A percentile compares a stretch with the other conserved stretches of the same genome.
These are phyloP conservation scores for Epinephelus lanceolatus DNA, from an alignment of 2,113 vertebrate genomes.

Conservation along the genomic window DNA sequence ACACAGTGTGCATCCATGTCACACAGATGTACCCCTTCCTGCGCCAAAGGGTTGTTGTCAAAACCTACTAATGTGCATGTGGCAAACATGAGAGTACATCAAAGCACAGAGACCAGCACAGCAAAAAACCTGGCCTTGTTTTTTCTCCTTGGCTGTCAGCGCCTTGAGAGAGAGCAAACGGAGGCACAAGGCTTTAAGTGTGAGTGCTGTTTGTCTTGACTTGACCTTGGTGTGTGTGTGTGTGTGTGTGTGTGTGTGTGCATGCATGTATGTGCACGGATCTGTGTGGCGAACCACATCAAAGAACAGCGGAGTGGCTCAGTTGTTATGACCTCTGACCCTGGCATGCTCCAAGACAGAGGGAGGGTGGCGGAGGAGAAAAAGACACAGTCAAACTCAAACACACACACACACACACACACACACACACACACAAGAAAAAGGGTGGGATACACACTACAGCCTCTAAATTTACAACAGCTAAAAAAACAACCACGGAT, in stretches of 20 bases:
- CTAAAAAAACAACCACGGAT: slow-evolving; percentile 60
- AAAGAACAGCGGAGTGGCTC: slow-evolving; percentile 69
- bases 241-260: neutral
- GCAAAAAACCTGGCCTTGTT: slow-evolving; percentile 47
- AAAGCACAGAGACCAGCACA: slow-evolving; percentile 34
- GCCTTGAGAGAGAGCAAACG: slow-evolving; percentile 66
- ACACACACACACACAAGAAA: slow-evolving; percentile 31
- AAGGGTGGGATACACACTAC: slow-evolving; percentile 42
- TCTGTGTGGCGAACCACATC: slow-evolving; percentile 76
- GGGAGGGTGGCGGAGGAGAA: slow-evolving; percentile 62
- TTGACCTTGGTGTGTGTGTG: slow-evolving; percentile 65
- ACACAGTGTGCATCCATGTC: neutral
- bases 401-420: slow-evolving; percentile 5
- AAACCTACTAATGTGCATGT: slow-evolving; percentile 54
- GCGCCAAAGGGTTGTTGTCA: slow-evolving; percentile 28
- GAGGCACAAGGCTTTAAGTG: slow-evolving; percentile 68
- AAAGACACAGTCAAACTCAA: slow-evolving; percentile 25
- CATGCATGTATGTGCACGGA: neutral
- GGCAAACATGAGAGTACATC: slow-evolving; percentile 58
- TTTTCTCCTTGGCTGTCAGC: slow-evolving; percentile 60
- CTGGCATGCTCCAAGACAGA: slow-evolving; percentile 76
- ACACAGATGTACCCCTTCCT: slow-evolving; percentile 28
- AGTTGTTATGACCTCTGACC: slow-evolving; percentile 80
- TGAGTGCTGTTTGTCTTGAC: slow-evolving; percentile 75
- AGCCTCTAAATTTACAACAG: slow-evolving; percentile 66